Evolutionary conservation across 2,113 vertebrate species (phyloP).

Genomic region (Nothobranchius furzeri): DNA sequence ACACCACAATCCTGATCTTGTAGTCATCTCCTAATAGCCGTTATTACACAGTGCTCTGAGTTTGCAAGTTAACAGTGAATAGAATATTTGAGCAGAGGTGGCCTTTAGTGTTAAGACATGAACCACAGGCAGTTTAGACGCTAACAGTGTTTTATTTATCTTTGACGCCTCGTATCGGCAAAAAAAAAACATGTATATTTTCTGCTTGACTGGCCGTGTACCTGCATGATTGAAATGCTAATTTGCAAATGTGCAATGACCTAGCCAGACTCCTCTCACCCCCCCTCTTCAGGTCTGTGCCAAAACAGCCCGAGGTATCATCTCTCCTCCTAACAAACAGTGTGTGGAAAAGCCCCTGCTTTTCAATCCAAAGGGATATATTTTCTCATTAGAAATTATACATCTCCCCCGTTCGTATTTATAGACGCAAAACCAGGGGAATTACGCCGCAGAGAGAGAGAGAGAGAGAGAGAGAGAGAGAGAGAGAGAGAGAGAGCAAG

Average conservation of each 20-base stretch:
- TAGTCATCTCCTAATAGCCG: slow-evolving; percentile 68
- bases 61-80: slow-evolving; percentile 48
- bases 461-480: slow-evolving; percentile 47
- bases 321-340: slow-evolving; percentile 82
- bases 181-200: slow-evolving; percentile 77
- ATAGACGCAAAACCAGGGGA: slow-evolving; percentile 81
- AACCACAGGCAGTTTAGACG: slow-evolving; percentile 25
- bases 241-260: slow-evolving; percentile 83
- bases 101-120: slow-evolving; percentile 24
- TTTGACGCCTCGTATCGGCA: slow-evolving; percentile 50
- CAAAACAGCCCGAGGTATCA: slow-evolving; percentile 79
- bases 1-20: slow-evolving; percentile 68
- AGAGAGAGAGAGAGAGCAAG: slow-evolving; percentile 53
- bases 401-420: slow-evolving; percentile 75
- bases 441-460: slow-evolving; percentile 69
- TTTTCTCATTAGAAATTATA: slow-evolving; percentile 82
- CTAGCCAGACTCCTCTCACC: slow-evolving; percentile 65
- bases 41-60: slow-evolving; percentile 65
- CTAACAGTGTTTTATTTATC: slow-evolving; percentile 71
- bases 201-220: slow-evolving; percentile 67
- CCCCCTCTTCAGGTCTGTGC: slow-evolving; percentile 27
- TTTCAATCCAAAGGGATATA: slow-evolving; percentile 81
- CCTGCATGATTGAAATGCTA: slow-evolving; percentile 82
- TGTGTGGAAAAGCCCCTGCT: slow-evolving; percentile 64
- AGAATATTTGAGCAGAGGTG: slow-evolving; percentile 15